A percentile compares a stretch with the other conserved stretches of the same genome.
Conservation (phyloP, 2,113 vertebrate species). For the Vulpes vulpes region DNA sequence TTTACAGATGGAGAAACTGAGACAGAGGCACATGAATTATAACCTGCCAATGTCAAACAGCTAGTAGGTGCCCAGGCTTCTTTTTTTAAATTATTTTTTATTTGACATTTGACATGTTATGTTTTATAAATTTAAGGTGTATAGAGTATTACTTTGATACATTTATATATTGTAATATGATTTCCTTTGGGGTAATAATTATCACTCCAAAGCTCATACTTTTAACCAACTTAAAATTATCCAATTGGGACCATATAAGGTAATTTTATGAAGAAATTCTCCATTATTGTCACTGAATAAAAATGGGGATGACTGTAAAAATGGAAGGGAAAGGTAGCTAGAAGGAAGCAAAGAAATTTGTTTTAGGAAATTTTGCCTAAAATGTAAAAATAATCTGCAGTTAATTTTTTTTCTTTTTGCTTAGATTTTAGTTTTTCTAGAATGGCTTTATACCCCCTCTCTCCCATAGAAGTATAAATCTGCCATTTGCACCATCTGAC, state of each 20-base stretch:
- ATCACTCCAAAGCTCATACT: not conserved
- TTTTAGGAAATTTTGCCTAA: not conserved
- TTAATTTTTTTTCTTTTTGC: not conserved
- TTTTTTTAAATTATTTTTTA: not conserved
- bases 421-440: not conserved
- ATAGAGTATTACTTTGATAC: not conserved
- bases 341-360: not conserved
- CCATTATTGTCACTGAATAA: not conserved
- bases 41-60: not conserved
- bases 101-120: not conserved
- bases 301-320: not conserved
- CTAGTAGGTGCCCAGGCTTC: not conserved
- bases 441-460: not conserved
- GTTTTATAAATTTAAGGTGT: not conserved
- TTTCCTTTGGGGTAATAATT: not conserved
- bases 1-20: constrained; percentile 12
- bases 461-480: not conserved
- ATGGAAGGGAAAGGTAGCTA: not conserved
- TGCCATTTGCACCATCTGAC: not conserved
- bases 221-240: not conserved
- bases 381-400: not conserved
- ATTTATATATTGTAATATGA: not conserved
- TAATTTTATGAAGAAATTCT: constrained; percentile 13
- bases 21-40: not conserved
- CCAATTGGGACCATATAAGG: not conserved